Percentiles rank a stretch among this genome's conserved stretches.
These are phyloP conservation scores for Bombyx mandarina DNA, from an alignment of 1,140 invertebrate genomes.

Conservation along the genomic window DNA sequence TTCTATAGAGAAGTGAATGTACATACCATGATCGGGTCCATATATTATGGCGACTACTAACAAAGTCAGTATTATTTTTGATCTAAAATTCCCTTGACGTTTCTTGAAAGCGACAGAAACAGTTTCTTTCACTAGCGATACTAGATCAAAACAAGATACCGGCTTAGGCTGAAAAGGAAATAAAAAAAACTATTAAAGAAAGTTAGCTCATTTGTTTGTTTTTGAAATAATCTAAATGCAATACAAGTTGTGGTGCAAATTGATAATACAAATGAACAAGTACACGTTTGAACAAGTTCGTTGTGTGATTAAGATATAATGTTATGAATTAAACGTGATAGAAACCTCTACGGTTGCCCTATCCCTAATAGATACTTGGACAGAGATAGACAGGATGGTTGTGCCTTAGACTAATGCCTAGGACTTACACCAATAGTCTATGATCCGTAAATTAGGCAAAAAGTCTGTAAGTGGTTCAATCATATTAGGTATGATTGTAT, in stretches of 20 bases:
- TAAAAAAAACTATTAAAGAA: neutral
- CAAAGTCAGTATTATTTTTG: slow-evolving; percentile 45
- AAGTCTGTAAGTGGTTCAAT: no score
- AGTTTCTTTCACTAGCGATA: slow-evolving; percentile 48
- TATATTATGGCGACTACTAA: slow-evolving; percentile 49
- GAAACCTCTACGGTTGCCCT: neutral
- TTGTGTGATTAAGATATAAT: neutral
- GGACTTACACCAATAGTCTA: no score
- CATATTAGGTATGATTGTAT: no score
- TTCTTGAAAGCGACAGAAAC: slow-evolving; percentile 45
- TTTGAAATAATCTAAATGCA: neutral
- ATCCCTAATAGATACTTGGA: no score
- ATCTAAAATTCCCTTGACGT: slow-evolving; percentile 34
- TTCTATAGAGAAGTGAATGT: no score
- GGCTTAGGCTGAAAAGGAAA: slow-evolving; percentile 29
- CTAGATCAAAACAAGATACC: slow-evolving; percentile 26
- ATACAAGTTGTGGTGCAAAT: no score
- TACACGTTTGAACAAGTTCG: neutral
- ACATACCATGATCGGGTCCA: slow-evolving; percentile 54
- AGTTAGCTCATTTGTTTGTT: no score
- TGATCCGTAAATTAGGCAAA: no score
- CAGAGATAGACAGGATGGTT: no score
- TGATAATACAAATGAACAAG: no score
- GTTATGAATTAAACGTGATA: neutral
- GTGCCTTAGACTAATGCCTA: no score